Base-by-base conservation (phyloP, 2,797 vertebrate genomes). In the Limosa lapponica region DNA sequence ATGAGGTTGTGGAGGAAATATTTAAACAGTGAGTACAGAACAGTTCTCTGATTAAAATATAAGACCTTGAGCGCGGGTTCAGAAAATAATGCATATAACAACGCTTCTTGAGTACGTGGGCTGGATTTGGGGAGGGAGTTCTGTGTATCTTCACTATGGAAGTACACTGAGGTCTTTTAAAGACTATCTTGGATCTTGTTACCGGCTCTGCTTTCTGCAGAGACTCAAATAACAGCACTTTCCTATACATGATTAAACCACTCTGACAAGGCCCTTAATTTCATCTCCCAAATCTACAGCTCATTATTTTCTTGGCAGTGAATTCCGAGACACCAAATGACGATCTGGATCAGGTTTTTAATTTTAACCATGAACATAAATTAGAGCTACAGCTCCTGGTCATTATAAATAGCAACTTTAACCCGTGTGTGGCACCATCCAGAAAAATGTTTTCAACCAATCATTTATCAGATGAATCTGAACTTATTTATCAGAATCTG, bases 291-390 rank as follows among this genome's bases (percentile, higher is more conserved):
- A 85, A 95, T 91, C 93, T 91, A 74, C 83, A 95, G 92, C 92
- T 94, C 84, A 64, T 95, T 96, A 93, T 96, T 91, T 92, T 66
- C 88, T 90, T 95, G 95, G 95, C 91, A 89, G 51, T 48, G 64
- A 82, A 89, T 89, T 93, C 93, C 0, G 0, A 93, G 74, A 95
- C 72, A 89, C 67, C 66, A 87, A 92, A 57, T 19, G 46, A 90
- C 2, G 27, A 89, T 95, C 86, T 87, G 83, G 81, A 95, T 77
- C 64, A 37, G 34, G 70, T 49, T 94, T 93, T 96, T 90, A 57
- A 89, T 94, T 90, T 94, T 89, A 95, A 89, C 67, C 78, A 61
- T 3, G 51, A 90, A 75, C 41, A 54, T 74, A 77, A 89, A 90
- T 94, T 62, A 86, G 54, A 93, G 69, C 36, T 81, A 28, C 61